Evolutionary conservation across 2,797 vertebrate genomes (phyloP), one percentile per base, ranked within the genome.

Genomic region (Glossophaga mutica): DNA sequence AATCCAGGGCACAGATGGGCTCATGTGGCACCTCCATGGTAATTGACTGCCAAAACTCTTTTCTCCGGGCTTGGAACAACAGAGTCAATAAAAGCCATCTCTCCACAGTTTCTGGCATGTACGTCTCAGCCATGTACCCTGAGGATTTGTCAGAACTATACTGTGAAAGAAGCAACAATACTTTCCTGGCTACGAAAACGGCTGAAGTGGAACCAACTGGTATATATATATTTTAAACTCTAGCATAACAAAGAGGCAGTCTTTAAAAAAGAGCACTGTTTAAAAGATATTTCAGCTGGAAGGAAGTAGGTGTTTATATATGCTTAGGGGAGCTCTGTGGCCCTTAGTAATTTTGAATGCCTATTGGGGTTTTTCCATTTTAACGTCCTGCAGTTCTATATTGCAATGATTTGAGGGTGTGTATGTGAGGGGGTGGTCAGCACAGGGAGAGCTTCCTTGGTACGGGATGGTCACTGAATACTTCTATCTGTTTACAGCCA

Each of bases 1-100:
- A 94, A 97, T 93, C 67, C 91, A 94, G 97, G 96, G 91, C 94
- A 96, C 97, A 97, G 97, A 96, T 97, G 96, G 97, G 94, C 71
- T 93, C 5, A 0, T 50, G 89, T 96, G 97, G 95, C 96, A 94
- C 70, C 32, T 50, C 57, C 22, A 3, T 1, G 32, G 42, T 24
- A 57, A 55, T 2, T 2, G 42, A 85, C 93, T 96, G 97, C 96
- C 95, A 98, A 85, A 48, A n/a, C 78, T 81, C 79, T 62, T 46
- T 62, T 93, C 46, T 74, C 52, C 87, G 96, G 93, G 86, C 87
- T 89, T 81, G 67, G 91, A 91, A 90, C 88, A 67, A 29, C 42
- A 62, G 37, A 96, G 79, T 83, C 57, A n/a, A 86, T 19, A 73
- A 91, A 84, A 94, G 67, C 86, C 62, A 46, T 73, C 57, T 71